These are phyloP conservation scores for cattle (Bos taurus) DNA, from an alignment of 2,113 vertebrate species.

Conservation along the genomic window ARS-UCD2.0 NC_037349.1:59997501-59998000, in stretches of 20 bases:
- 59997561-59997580: background rate
- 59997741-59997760: background rate
- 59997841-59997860: background rate
- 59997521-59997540: background rate
- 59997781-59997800: background rate
- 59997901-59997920: background rate
- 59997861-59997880: background rate
- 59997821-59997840: background rate
- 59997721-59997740: background rate
- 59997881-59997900: fast-evolving
- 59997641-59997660: background rate
- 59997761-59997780: fast-evolving
- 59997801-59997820: background rate
- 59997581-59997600: background rate
- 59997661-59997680: background rate
- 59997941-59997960: background rate
- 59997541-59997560: background rate
- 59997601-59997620: background rate
- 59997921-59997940: background rate
- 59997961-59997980: background rate
- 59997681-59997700: background rate
- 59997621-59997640: background rate
- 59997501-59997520: background rate
- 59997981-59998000: background rate
- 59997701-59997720: background rate